Evolutionary conservation across 2,888 invertebrate genomes (phyloP), one percentile per base, ranked within the genome.

Genomic region (Clostera curtula): DNA sequence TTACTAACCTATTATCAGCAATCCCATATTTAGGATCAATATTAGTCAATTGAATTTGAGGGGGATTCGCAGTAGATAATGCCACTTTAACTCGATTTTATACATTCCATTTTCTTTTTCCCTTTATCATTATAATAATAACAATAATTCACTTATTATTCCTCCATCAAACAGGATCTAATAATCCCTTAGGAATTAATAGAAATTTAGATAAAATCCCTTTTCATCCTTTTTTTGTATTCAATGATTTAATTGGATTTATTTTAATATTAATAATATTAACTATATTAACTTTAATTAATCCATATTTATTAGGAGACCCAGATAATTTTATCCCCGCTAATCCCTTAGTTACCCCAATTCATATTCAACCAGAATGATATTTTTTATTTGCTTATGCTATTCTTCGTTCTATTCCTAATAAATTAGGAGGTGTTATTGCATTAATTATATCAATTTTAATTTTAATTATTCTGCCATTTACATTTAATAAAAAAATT

Each of bases 361-460:
- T 86, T 4, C 92, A 92, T 59, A 93, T 93, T 80, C 90, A 93
- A 86, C 92, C 92, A 22, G 93, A 93, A 87, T 93, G 92, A 88
- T 93, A 93, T 66, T 93, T 93, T 55, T 66, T 93, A 83, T 93
- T 92, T 85, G 91, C 92, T 7, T 93, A 93, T 68, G 90, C 92
- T 9, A 92, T 93, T 82, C 47, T 93, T 55, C 92, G 92, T 12
- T 91, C 91, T 18, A 91, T 93, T 31, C 92, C 92, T 4, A 92
- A 90, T 79, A 92, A 93, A 86, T 59, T 92, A 75, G 91, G 91
- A 27, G 92, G 92, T 38, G 91, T 92, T 23, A 73, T 91, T 53
- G 88, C 88, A 0, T 55, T 91, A 76, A 38, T 88, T 1, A 48
- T 88, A 64, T 90, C 90, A 35, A 89, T 92, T 77, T 56, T 87